Percentiles rank a stretch among this genome's conserved stretches.
Evolutionary conservation across 1,140 invertebrate genomes (phyloP).

Genomic region (Latrodectus geometricus): DNA sequence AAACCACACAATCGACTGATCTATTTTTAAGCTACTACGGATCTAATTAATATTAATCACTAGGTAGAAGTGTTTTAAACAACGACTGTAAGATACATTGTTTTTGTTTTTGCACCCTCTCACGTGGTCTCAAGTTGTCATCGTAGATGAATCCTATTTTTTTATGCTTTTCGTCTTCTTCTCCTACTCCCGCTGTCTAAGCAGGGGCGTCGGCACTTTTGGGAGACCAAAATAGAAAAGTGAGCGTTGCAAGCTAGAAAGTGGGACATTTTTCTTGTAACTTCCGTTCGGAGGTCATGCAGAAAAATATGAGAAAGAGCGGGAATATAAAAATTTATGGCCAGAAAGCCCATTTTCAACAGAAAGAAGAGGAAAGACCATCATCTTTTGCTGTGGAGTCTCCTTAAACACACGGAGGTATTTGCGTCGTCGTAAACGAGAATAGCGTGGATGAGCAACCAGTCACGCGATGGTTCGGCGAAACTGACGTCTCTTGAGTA

Average conservation of each 20-base stretch:
- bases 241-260: slow-evolving; percentile 9
- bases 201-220: slow-evolving; percentile 48
- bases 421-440: not conserved
- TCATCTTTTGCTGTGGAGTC: not conserved
- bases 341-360: slow-evolving; percentile 10
- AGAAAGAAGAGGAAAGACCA: slow-evolving; percentile 5
- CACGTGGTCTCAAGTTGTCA: slow-evolving; percentile 44
- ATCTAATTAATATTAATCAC: not conserved
- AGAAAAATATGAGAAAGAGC: not conserved
- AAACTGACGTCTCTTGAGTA: too few species aligned
- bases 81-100: slow-evolving; percentile 18
- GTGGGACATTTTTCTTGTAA: slow-evolving; percentile 28
- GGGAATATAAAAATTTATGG: slow-evolving; percentile 37
- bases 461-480: not conserved
- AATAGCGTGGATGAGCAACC: not conserved
- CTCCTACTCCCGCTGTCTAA: not conserved
- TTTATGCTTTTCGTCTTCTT: not conserved
- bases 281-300: slow-evolving; percentile 11
- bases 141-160: slow-evolving; percentile 18
- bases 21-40: not conserved
- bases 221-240: slow-evolving; percentile 40
- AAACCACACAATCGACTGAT: not conserved
- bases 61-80: not conserved
- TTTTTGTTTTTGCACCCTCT: slow-evolving; percentile 51
- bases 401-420: not conserved